phyloP scores from a whole-genome alignment of 2,888 invertebrate species.

The Oasisia sp. region DNA sequence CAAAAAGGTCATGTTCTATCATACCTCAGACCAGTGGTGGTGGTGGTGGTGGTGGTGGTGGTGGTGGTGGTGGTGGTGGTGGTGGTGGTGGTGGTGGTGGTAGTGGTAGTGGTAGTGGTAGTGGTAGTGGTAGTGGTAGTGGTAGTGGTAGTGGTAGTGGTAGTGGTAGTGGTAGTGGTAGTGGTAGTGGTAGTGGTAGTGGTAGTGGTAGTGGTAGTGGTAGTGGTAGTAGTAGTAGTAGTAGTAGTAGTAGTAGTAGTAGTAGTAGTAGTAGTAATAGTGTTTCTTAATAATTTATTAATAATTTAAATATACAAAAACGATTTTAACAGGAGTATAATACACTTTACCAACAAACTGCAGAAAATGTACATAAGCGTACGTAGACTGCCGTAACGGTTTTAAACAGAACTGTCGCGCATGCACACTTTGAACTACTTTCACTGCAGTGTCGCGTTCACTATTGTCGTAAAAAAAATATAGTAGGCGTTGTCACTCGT shows the following conservation, averaged over 20 bases:
- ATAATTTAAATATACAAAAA: no score
- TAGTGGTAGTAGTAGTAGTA: not conserved
- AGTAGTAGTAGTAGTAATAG: not conserved
- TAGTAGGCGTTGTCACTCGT: not conserved
- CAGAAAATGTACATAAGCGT: no score
- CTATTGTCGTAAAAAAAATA: not conserved
- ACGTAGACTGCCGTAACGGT: no score
- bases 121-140: not conserved
- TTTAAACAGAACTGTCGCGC: not conserved
- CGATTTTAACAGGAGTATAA: no score
- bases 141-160: not conserved
- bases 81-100: not conserved
- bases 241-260: not conserved
- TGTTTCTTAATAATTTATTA: no score
- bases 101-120: not conserved
- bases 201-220: not conserved
- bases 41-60: not conserved
- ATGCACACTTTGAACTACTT: not conserved
- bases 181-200: not conserved
- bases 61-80: not conserved
- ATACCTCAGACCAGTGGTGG: not conserved
- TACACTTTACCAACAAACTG: no score
- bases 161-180: not conserved
- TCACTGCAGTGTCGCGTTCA: not conserved
- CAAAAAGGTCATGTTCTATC: no score